A percentile compares a stretch with the other conserved stretches of the same genome.
Evolutionary conservation across 2,113 vertebrate species (phyloP).

Genomic region (Podarcis cretensis): DNA sequence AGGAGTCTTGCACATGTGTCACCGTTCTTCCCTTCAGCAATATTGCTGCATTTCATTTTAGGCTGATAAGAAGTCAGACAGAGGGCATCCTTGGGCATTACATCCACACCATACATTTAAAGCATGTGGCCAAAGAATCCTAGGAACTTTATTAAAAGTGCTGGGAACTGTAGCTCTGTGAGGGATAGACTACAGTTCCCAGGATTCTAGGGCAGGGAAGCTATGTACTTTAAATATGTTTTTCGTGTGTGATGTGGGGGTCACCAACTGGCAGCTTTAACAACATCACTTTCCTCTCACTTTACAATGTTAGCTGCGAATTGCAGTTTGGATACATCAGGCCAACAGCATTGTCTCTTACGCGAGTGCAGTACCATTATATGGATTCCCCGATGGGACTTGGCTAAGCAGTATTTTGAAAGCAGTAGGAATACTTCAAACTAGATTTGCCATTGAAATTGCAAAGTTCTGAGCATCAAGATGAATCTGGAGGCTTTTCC

Average conservation of each 20-base stretch:
- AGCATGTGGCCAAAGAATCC: too few relatives aligned
- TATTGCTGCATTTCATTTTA: background rate
- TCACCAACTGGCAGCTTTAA: background rate
- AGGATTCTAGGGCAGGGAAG: too few relatives aligned
- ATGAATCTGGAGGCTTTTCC: background rate
- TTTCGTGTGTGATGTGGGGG: too few relatives aligned
- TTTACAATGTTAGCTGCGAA: background rate
- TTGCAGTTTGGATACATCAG: background rate
- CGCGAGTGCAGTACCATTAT: background rate
- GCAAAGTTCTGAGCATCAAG: background rate
- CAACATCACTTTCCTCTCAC: background rate
- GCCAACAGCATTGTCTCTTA: background rate
- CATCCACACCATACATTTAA: too few relatives aligned
- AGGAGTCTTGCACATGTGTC: background rate
- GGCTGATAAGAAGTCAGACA: background rate
- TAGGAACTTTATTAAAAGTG: too few relatives aligned
- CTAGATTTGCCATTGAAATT: background rate
- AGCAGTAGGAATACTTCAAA: background rate
- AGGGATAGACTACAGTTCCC: too few relatives aligned
- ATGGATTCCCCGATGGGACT: background rate
- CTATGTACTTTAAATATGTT: too few relatives aligned
- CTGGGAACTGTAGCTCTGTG: too few relatives aligned
- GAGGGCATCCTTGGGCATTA: background rate
- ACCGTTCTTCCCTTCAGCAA: background rate
- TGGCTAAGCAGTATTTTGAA: background rate